These are phyloP conservation scores for Chelon auratus DNA, from an alignment of 2,797 vertebrate genomes.

Conservation along the genomic window DNA sequence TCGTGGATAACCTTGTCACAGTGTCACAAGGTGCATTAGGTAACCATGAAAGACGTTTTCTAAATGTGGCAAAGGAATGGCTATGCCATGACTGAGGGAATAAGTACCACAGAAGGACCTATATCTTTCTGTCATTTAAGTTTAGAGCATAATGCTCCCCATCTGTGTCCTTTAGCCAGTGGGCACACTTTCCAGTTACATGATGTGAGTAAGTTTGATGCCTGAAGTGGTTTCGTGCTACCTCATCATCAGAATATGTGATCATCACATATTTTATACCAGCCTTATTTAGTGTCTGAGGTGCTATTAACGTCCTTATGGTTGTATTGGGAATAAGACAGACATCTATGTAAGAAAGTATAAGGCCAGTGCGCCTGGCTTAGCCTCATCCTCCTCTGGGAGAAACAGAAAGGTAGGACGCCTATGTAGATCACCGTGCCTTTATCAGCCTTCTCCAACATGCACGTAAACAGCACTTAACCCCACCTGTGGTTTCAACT, in stretches of 20 bases:
- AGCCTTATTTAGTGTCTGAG: conserved; percentile 8
- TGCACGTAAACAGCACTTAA: conserved; percentile 66
- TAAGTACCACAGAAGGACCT: conserved; percentile 73
- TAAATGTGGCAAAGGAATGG: conserved; percentile 87
- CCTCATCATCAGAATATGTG: background rate
- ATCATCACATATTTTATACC: background rate
- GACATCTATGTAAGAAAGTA: conserved; percentile 7
- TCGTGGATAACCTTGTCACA: conserved; percentile 80
- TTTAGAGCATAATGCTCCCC: conserved; percentile 33
- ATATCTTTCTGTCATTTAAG: conserved; percentile 73
- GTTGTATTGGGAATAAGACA: background rate
- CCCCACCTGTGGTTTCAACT: conserved; percentile 70
- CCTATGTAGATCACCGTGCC: conserved; percentile 50
- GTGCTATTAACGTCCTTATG: background rate
- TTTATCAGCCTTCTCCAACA: conserved; percentile 53
- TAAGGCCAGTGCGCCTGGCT: conserved; percentile 6
- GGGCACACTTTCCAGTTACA: conserved; percentile 1
- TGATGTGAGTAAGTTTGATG: background rate
- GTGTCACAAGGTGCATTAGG: conserved; percentile 84
- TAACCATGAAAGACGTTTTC: conserved; percentile 86
- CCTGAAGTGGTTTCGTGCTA: background rate
- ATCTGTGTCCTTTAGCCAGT: conserved; percentile 41
- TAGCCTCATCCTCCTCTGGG: conserved; percentile 10
- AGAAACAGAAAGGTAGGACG: conserved; percentile 44
- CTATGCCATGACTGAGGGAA: conserved; percentile 84